Percentiles rank a stretch among this genome's conserved stretches.
phyloP scores from a whole-genome alignment of 2,797 vertebrate species.

The Phaenicophaeus curvirostris region DNA sequence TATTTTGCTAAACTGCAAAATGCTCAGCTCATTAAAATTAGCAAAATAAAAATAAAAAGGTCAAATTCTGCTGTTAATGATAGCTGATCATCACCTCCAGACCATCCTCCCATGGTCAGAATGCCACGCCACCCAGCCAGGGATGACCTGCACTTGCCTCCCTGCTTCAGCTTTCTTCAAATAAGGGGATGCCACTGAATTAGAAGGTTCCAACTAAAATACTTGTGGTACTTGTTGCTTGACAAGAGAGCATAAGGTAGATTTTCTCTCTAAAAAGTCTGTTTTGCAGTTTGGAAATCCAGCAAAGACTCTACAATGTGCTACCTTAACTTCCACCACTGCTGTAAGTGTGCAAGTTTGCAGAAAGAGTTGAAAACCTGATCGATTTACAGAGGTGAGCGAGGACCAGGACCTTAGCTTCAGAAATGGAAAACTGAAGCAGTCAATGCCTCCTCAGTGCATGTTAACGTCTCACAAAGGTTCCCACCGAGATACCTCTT shows the following conservation, averaged over 20 bases:
- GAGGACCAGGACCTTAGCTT: not conserved
- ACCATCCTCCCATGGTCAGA: not conserved
- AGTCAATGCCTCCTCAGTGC: not conserved
- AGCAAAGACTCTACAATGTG: not conserved
- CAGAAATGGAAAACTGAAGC: not conserved
- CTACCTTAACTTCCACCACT: not conserved
- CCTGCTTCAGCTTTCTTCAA: not conserved
- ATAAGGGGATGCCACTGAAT: not conserved
- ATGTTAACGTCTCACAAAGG: not conserved
- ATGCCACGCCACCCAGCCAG: too few species aligned
- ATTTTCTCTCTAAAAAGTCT: not conserved
- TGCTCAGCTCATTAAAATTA: not conserved
- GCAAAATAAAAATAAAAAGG: not conserved
- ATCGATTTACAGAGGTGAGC: not conserved
- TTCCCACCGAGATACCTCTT: not conserved
- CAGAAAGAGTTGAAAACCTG: not conserved
- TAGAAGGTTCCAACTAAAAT: not conserved
- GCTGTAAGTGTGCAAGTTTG: not conserved
- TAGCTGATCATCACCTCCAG: not conserved
- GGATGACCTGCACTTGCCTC: accelerated
- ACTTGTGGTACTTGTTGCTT: not conserved
- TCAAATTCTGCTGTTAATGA: not conserved
- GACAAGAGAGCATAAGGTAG: not conserved
- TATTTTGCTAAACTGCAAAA: not conserved
- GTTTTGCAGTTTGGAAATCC: not conserved